Conservation (phyloP, 2,888 invertebrate species). For the Phaonia tiefii region DNA sequence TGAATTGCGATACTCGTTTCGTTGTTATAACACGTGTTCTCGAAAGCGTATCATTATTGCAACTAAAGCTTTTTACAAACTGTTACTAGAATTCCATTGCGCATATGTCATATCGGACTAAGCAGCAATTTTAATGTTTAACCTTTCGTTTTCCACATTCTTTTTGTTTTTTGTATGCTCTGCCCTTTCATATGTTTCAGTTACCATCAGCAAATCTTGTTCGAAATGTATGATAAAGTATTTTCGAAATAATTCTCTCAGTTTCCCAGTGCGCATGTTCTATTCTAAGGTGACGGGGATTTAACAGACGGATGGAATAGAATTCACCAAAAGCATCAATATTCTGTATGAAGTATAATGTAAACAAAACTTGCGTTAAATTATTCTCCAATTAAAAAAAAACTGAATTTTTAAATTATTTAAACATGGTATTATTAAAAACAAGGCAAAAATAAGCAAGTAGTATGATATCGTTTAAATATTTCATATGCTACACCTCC, state of each 20-base stretch:
- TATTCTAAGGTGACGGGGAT: not conserved
- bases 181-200: not conserved
- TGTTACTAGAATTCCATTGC: constrained; percentile 48
- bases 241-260: constrained; percentile 10
- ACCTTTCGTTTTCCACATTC: constrained; percentile 15
- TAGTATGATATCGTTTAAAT: too few species aligned
- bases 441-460: too few species aligned
- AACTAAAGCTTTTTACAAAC: constrained; percentile 40
- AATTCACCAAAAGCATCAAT: not conserved
- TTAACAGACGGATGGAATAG: not conserved
- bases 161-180: constrained; percentile 35
- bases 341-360: not conserved
- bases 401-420: not conserved
- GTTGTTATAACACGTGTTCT: constrained; percentile 53
- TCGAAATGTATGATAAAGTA: not conserved
- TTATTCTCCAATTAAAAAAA: not conserved
- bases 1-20: constrained; percentile 39
- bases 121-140: constrained; percentile 45
- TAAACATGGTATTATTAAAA: too few species aligned
- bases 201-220: constrained; percentile 39
- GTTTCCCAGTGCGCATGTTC: not conserved
- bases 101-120: constrained; percentile 55
- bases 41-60: constrained; percentile 55
- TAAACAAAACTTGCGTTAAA: not conserved
- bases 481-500: too few species aligned